Percentiles rank a stretch among this genome's conserved stretches.
Evolutionary conservation across 2,888 invertebrate genomes (phyloP).

Genomic region (Leucozona laternaria): DNA sequence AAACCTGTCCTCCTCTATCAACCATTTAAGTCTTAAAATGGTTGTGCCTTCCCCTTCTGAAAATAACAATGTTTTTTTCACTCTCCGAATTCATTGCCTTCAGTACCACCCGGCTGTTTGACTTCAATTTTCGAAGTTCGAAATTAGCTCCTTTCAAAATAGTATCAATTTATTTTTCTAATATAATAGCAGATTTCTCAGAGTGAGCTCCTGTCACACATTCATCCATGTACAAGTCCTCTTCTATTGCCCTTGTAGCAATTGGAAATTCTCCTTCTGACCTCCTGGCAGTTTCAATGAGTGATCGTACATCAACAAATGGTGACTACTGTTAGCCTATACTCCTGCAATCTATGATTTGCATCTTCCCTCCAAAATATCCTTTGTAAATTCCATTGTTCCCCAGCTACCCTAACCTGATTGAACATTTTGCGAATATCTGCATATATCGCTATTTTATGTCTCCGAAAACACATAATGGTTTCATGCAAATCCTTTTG

Average conservation of each 20-base stretch:
- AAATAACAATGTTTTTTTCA: background rate
- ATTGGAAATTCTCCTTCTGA: constrained; percentile 5
- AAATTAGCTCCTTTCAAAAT: background rate
- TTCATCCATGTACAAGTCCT: background rate
- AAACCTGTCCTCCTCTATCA: background rate
- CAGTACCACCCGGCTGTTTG: background rate
- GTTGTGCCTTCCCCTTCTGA: background rate
- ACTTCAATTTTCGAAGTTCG: background rate
- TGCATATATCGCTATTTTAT: background rate
- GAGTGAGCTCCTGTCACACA: background rate
- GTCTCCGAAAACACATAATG: background rate
- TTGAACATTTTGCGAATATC: background rate
- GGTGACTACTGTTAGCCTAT: background rate
- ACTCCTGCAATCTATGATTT: background rate
- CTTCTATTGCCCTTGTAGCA: background rate
- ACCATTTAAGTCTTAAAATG: background rate
- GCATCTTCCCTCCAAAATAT: background rate
- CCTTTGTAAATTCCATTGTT: background rate
- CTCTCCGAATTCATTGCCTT: background rate
- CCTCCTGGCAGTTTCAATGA: background rate
- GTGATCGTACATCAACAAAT: background rate
- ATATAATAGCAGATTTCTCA: background rate
- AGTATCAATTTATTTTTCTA: background rate
- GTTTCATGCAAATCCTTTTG: background rate
- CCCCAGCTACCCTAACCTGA: background rate